These are phyloP conservation scores for Idaea dimidiata DNA, from an alignment of 2,888 invertebrate genomes.

Conservation along the genomic window DNA sequence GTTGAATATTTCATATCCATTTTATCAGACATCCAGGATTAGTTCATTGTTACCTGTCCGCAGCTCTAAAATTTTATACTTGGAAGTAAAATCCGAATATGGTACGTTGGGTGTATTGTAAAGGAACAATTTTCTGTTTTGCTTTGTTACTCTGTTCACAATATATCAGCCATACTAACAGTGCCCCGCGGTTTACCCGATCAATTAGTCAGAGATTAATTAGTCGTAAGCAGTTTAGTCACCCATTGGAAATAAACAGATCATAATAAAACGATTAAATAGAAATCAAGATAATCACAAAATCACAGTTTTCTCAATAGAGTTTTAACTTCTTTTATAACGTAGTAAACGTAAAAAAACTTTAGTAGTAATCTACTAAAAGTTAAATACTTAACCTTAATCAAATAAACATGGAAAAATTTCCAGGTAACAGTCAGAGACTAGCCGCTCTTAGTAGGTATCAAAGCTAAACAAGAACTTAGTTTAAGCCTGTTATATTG, in stretches of 20 bases:
- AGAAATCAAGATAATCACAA: neutral
- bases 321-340: neutral
- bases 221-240: neutral
- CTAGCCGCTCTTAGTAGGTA: no score
- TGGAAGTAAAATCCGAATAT: neutral
- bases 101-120: neutral
- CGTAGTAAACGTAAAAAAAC: no score
- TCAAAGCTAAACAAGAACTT: no score
- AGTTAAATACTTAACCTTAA: neutral
- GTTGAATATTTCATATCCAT: neutral
- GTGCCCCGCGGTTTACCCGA: no score
- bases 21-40: neutral
- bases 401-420: neutral
- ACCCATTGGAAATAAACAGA: neutral
- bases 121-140: neutral
- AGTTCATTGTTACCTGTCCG: conserved; percentile 1
- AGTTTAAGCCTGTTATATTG: no score
- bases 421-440: neutral
- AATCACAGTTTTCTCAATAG: neutral
- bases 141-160: neutral
- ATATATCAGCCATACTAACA: no score
- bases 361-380: neutral
- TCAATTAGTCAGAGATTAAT: neutral
- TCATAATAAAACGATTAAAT: neutral
- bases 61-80: neutral